Base-by-base conservation (phyloP, 2,113 vertebrate species). In the Microtus pennsylvanicus region DNA sequence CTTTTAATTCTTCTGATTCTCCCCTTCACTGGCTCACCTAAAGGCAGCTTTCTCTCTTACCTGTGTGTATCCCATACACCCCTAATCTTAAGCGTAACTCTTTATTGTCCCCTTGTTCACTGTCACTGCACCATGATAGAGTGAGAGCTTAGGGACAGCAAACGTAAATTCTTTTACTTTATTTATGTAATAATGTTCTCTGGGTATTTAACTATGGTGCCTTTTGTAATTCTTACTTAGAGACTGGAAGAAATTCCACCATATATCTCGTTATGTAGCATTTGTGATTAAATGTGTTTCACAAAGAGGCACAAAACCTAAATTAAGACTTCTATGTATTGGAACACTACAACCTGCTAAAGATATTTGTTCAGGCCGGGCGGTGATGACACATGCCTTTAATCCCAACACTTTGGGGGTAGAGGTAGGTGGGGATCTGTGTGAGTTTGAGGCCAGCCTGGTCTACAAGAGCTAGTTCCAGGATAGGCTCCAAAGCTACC, bases 161-260 rank as follows among this genome's bases (percentile, higher is more conserved):
- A n/a, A 76, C 38, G 3, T 65, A 38, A 7, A 33, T 81, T 33
- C 21, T 33, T 55, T 81, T 70, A 55, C 26, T 26, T 24, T 91
- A 55, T 52, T 86, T 83, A 47, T 89, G 5, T 94, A 82, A 90
- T 91, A 75, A 58, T 82, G 72, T 11, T 91, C 55, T 63, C 5
- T 78, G 45, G 90, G 35, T 30, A 78, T 95, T 95, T 95, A 21
- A 38, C 69, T 69, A 13, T 95, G 45, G 50, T 5, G 45, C 21
- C 83, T 87, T 94, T 93, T 24, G 70, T 52, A 87, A 42, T 75
- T 97, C 52, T 89, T 90, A 87, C 12, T 90, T 92, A 91, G 7
- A 90, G 78, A 74, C 91, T 93, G 75, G 75, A 92, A 93, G 76
- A 45, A 30, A 24, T 94, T 96, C 69, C 14, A 50, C 28, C 26